phyloP scores from a whole-genome alignment of 2,888 invertebrate genomes.

The Drosophila rellima region DNA sequence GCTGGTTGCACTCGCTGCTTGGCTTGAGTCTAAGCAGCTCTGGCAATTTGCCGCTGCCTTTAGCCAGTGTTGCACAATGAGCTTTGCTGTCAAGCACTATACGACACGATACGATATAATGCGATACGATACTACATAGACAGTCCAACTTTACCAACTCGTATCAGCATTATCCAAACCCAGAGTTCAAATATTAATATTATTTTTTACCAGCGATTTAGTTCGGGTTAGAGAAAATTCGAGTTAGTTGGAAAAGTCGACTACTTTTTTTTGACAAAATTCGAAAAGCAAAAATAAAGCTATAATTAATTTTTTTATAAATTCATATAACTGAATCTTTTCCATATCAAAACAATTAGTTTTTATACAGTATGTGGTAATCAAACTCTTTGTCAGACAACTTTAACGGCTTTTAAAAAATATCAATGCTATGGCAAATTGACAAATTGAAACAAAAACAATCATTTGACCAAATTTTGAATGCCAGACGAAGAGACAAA shows the following conservation, averaged over 20 bases:
- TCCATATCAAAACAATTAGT: neutral
- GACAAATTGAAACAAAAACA: slow-evolving; percentile 8
- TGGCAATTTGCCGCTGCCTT: slow-evolving; percentile 26
- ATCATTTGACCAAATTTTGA: slow-evolving; percentile 19
- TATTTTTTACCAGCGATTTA: too few relatives aligned
- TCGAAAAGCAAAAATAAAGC: too few relatives aligned
- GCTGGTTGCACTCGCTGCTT: slow-evolving; percentile 63
- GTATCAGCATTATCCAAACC: too few relatives aligned
- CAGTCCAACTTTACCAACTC: too few relatives aligned
- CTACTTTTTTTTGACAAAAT: too few relatives aligned
- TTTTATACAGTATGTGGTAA: slow-evolving; percentile 9
- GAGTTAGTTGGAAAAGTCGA: too few relatives aligned
- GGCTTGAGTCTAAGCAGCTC: slow-evolving; percentile 10
- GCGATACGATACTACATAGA: too few relatives aligned
- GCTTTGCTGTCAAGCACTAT: slow-evolving; percentile 30
- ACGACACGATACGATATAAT: slow-evolving; percentile 5
- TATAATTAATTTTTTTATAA: too few relatives aligned
- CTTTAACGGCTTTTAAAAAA: slow-evolving; percentile 45
- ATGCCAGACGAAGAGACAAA: slow-evolving; percentile 21
- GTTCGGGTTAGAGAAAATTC: too few relatives aligned
- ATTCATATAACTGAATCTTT: neutral
- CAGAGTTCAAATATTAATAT: too few relatives aligned
- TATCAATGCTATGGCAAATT: slow-evolving; percentile 1
- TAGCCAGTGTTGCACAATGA: slow-evolving; percentile 46
- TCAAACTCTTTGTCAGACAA: slow-evolving; percentile 14